Conservation (phyloP, 2,113 vertebrate genomes). For the Nesogale talazaci region DNA sequence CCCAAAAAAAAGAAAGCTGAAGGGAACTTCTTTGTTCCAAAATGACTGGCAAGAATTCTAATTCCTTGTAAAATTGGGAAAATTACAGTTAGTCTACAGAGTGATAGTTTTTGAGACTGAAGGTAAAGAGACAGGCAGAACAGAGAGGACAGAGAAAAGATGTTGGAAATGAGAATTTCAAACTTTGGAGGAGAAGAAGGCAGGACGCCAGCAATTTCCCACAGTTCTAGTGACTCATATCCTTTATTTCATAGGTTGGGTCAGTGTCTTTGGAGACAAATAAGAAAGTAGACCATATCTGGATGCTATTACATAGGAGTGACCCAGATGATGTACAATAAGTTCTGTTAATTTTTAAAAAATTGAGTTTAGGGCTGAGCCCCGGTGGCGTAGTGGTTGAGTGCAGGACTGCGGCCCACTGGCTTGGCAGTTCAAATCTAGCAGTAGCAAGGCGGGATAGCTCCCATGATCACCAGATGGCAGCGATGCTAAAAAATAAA, state of each 20-base stretch:
- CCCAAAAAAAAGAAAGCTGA: background rate
- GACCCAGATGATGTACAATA: background rate
- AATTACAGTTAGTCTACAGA: background rate
- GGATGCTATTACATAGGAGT: background rate
- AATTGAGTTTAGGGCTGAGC: too few relatives aligned
- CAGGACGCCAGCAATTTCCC: background rate
- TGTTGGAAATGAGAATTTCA: background rate
- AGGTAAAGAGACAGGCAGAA: background rate
- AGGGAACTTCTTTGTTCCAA: constrained; percentile 13
- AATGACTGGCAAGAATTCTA: background rate
- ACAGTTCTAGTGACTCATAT: background rate
- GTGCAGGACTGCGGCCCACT: too few relatives aligned
- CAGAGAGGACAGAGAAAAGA: background rate
- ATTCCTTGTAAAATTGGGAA: background rate
- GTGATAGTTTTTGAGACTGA: background rate
- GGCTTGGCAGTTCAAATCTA: too few relatives aligned
- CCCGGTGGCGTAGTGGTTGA: too few relatives aligned
- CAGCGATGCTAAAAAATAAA: too few relatives aligned
- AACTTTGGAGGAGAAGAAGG: background rate
- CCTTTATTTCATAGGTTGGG: background rate
- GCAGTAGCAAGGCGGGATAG: too few relatives aligned
- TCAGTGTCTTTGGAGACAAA: background rate
- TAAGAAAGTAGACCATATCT: background rate
- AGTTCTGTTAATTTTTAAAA: background rate
- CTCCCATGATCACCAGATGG: too few relatives aligned